Evolutionary conservation across 2,888 invertebrate species (phyloP).

Genomic region (Agapostemon virescens): DNA sequence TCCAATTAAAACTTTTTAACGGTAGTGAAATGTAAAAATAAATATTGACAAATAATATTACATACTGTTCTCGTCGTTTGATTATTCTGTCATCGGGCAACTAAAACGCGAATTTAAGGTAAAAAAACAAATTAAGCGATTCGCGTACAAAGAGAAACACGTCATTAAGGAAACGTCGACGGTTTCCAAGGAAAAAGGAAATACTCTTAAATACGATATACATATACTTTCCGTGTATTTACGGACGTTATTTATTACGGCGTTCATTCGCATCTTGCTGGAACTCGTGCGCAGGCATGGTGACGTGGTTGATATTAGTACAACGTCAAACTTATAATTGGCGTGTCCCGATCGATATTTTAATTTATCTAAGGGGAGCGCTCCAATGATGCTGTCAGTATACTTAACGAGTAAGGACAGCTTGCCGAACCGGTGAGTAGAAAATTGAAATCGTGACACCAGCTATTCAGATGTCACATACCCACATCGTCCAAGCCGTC

Average conservation of each 20-base stretch:
- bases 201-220: background rate
- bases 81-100: background rate
- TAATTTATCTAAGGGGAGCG: slow-evolving; percentile 78
- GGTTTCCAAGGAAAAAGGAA: background rate
- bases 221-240: background rate
- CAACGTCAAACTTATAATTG: slow-evolving; percentile 78
- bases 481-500: slow-evolving; percentile 63
- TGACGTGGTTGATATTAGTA: slow-evolving; percentile 73
- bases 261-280: slow-evolving; percentile 34
- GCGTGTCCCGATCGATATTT: slow-evolving; percentile 78
- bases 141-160: background rate
- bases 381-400: slow-evolving; percentile 75
- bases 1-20: background rate
- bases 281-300: slow-evolving; percentile 48
- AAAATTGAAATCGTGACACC: slow-evolving; percentile 78
- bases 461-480: slow-evolving; percentile 76
- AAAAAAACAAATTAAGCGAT: background rate
- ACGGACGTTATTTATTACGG: slow-evolving; percentile 49
- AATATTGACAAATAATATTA: background rate
- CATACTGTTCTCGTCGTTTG: too few relatives aligned
- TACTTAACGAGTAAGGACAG: slow-evolving; percentile 77
- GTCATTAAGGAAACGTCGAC: background rate
- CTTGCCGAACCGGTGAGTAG: slow-evolving; percentile 74
- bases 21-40: background rate
- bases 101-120: background rate